Base-by-base conservation (phyloP, 2,888 invertebrate species). In the Leucania comma region DNA sequence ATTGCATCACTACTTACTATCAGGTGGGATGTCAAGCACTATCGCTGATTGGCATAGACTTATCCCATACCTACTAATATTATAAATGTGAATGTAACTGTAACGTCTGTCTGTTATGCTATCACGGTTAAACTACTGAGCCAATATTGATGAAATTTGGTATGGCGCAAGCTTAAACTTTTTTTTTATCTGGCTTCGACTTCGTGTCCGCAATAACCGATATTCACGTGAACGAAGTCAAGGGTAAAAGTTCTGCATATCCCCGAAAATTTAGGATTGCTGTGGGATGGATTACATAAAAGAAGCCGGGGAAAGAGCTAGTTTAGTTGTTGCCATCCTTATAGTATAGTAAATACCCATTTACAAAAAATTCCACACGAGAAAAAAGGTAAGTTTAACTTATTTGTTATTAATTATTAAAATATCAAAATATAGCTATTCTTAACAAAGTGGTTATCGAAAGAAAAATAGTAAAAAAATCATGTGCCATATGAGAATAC, bases 401-500 rank as follows among this genome's bases (percentile, higher is more conserved):
- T 20, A 35, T 68, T n/a, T n/a, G 35, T 26, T 35, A 26, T 12
- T 54, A 32, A 50, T 32, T 61, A 0, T 10, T 35, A 24, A n/a
- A 35, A 26, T 0, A 26, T 2, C 2, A 63, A 72, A 72, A 69
- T 54, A 24, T 0, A 8, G n/a, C 1, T 20, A 59, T 50, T 14
- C 22, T 46, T 54, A 58, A 50, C 12, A 62, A 78, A 68, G 35
- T 38, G 20, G 63, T 35, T 65, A 51, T 62, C 0, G n/a, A 42
- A 32, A 48, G 50, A 62, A 62, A 61, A 59, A 54, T 56, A 59
- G 46, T 17, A 59, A 50, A 62, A 54, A 42, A 53, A 57, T 12
- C 3, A 32, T 42, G 35, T 51, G 20, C 17, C 26, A 59, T n/a
- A 58, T 78, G 57, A 62, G 74, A 87, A 85, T 81, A 71, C 64